phyloP scores from a whole-genome alignment of 2,113 vertebrate genomes.

The Megaceryle maxima region DNA sequence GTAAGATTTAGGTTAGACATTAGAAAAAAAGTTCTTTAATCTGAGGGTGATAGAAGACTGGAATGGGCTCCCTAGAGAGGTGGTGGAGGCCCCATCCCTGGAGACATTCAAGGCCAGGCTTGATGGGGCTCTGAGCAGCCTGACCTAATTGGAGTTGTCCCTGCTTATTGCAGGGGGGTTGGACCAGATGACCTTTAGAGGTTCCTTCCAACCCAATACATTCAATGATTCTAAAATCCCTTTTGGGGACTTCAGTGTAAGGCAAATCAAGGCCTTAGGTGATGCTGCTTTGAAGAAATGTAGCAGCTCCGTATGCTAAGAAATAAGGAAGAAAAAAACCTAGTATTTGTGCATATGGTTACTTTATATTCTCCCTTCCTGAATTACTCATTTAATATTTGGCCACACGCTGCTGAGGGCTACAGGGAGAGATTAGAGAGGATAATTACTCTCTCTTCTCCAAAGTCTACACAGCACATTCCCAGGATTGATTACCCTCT shows the following conservation, averaged over 20 bases:
- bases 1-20: too few relatives aligned
- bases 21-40: too few relatives aligned
- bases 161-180: too few relatives aligned
- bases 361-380: background rate
- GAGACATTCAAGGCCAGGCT: too few relatives aligned
- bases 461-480: background rate
- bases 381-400: constrained; percentile 2
- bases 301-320: background rate
- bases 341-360: background rate
- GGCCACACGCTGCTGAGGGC: background rate
- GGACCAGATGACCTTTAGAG: too few relatives aligned
- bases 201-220: too few relatives aligned
- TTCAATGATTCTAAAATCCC: background rate
- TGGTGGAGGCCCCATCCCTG: too few relatives aligned
- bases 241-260: background rate
- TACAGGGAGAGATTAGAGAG: background rate
- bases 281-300: background rate
- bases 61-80: too few relatives aligned
- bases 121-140: too few relatives aligned
- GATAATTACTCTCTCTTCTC: background rate
- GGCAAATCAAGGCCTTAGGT: background rate
- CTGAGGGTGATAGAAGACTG: too few relatives aligned
- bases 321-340: background rate
- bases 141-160: too few relatives aligned
- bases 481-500: background rate